A percentile compares a stretch with the other conserved stretches of the same genome.
These are phyloP conservation scores for Amniataba percoides DNA, from an alignment of 2,797 vertebrate species.

Conservation along the genomic window DNA sequence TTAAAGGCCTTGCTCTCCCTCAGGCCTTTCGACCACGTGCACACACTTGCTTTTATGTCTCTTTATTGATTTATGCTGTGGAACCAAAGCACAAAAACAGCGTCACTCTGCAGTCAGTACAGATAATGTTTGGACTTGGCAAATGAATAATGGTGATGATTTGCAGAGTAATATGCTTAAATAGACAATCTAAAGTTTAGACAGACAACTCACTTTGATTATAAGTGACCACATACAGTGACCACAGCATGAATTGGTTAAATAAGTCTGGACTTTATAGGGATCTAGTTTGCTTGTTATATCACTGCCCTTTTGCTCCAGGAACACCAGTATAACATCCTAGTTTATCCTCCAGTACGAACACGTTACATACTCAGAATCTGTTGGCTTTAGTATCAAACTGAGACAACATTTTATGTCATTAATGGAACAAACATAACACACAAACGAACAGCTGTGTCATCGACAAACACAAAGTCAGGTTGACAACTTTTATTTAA, in stretches of 20 bases:
- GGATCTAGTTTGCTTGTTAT: constrained; percentile 3
- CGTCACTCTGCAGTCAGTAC: not conserved
- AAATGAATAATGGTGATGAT: not conserved
- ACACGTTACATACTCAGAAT: not conserved
- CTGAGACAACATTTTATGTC: too few relatives aligned
- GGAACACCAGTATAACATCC: not conserved
- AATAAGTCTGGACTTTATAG: not conserved
- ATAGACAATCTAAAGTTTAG: not conserved
- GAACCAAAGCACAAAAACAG: not conserved
- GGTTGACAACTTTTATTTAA: constrained; percentile 52
- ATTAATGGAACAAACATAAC: not conserved
- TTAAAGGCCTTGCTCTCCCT: constrained; percentile 72
- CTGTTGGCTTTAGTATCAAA: not conserved
- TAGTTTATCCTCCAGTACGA: not conserved
- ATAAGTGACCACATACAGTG: not conserved
- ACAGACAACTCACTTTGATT: not conserved
- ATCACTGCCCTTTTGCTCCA: constrained; percentile 18
- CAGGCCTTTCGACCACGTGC: constrained; percentile 53
- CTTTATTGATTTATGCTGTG: constrained; percentile 46
- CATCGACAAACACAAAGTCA: constrained; percentile 1
- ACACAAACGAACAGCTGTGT: not conserved
- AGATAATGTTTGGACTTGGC: not conserved
- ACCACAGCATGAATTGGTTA: not conserved
- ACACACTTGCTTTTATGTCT: constrained; percentile 10
- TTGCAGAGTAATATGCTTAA: not conserved